These are phyloP conservation scores for Crenichthys baileyi DNA, from an alignment of 2,797 vertebrate species.

Conservation along the genomic window DNA sequence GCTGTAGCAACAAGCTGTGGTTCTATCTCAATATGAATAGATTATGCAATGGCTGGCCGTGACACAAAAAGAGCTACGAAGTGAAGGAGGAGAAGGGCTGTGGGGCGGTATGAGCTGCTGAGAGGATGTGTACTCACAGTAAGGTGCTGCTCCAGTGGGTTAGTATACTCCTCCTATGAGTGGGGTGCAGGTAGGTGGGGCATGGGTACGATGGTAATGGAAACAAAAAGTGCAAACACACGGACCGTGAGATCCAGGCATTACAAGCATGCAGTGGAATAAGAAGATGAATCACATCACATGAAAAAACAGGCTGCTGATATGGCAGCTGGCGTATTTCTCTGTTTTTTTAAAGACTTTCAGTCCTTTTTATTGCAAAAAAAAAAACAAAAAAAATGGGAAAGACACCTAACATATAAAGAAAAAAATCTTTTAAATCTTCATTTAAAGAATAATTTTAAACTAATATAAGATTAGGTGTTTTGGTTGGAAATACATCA, in stretches of 20 bases:
- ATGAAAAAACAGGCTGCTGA: conserved; percentile 23
- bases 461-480: neutral
- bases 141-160: conserved; percentile 92
- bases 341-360: conserved; percentile 11
- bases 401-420: neutral
- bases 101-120: conserved; percentile 46
- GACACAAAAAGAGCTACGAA: conserved; percentile 35
- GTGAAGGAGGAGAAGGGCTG: conserved; percentile 29
- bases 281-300: conserved; percentile 46
- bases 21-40: conserved; percentile 34
- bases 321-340: conserved; percentile 2
- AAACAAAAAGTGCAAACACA: conserved; percentile 74
- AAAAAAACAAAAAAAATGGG: neutral
- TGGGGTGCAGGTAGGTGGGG: conserved; percentile 60
- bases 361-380: neutral
- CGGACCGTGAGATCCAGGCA: conserved; percentile 66
- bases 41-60: conserved; percentile 26
- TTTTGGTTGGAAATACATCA: conserved; percentile 11
- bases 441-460: neutral
- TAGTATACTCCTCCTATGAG: conserved; percentile 90
- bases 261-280: conserved; percentile 65
- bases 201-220: conserved; percentile 67
- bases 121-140: conserved; percentile 88
- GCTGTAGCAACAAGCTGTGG: conserved; percentile 48
- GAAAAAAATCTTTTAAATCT: neutral